Conservation (phyloP, 1,140 invertebrate species). For the Drosophila orena region DNA sequence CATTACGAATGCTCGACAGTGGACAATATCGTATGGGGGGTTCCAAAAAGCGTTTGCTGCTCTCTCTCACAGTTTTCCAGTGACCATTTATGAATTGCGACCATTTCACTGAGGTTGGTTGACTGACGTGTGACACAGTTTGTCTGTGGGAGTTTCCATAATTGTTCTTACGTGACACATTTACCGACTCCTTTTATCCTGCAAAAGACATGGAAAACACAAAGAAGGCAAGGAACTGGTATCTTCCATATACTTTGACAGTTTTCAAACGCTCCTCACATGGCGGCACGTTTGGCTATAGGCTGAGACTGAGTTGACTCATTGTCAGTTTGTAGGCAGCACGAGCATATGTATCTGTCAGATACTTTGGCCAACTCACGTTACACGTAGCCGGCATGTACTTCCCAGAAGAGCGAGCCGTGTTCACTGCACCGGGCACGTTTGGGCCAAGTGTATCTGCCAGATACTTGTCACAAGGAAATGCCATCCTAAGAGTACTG, state of each 20-base stretch:
- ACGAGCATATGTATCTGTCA: conserved; percentile 43
- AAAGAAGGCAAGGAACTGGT: not conserved
- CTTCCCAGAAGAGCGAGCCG: conserved; percentile 13
- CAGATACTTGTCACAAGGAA: conserved; percentile 35
- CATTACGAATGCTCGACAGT: conserved; percentile 48
- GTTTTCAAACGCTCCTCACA: conserved; percentile 42
- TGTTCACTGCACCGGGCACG: conserved; percentile 29
- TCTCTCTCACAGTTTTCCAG: conserved; percentile 4
- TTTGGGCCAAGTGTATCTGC: conserved; percentile 41
- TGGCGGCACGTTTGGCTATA: conserved; percentile 34
- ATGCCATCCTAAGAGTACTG: not conserved
- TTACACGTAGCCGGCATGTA: conserved; percentile 27
- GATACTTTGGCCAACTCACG: conserved; percentile 39
- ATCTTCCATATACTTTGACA: conserved; percentile 50
- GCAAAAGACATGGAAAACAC: conserved; percentile 11
- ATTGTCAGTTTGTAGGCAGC: conserved; percentile 36
- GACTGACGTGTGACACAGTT: conserved; percentile 49
- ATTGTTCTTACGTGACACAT: conserved; percentile 62
- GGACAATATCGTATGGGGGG: conserved; percentile 9
- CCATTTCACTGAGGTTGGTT: conserved; percentile 34
- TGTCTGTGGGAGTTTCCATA: conserved; percentile 45
- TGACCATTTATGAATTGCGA: conserved; percentile 46
- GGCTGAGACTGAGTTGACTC: conserved; percentile 33
- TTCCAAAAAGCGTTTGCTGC: not conserved
- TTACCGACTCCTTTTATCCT: conserved; percentile 4